Evolutionary conservation across 37 sponge, comb jelly and placozoan species (phyloP).

Genomic region (Lycopodina hypogea): DNA sequence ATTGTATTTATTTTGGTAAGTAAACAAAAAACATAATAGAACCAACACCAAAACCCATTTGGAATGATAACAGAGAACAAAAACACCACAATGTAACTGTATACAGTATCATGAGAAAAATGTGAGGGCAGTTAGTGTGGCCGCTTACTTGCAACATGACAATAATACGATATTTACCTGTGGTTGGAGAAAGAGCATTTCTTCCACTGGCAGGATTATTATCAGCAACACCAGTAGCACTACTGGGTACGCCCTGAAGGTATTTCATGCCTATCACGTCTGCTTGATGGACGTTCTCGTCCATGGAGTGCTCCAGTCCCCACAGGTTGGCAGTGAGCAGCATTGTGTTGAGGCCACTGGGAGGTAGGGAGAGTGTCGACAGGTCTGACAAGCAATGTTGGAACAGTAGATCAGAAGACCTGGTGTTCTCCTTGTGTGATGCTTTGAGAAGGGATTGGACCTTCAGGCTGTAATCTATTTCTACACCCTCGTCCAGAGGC

Average conservation of each 20-base stretch:
- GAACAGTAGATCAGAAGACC: not conserved
- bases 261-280: constrained; percentile 57
- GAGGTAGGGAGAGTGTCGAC: constrained; percentile 12
- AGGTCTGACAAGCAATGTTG: not conserved
- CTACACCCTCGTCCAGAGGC: no score
- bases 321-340: not conserved
- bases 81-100: no score
- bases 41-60: no score
- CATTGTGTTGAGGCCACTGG: not conserved
- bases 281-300: constrained; percentile 27
- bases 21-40: no score
- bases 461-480: no score
- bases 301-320: constrained; percentile 13
- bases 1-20: no score
- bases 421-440: not conserved
- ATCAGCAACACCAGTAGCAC: not conserved
- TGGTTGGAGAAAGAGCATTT: not conserved
- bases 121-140: no score
- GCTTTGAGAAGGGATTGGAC: no score
- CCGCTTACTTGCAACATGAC: no score
- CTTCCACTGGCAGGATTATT: not conserved
- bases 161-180: not conserved
- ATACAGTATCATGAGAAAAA: no score
- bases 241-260: not conserved
- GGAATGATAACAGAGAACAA: no score